Base-by-base conservation (phyloP, 2,113 vertebrate species). In the Platanista minor region DNA sequence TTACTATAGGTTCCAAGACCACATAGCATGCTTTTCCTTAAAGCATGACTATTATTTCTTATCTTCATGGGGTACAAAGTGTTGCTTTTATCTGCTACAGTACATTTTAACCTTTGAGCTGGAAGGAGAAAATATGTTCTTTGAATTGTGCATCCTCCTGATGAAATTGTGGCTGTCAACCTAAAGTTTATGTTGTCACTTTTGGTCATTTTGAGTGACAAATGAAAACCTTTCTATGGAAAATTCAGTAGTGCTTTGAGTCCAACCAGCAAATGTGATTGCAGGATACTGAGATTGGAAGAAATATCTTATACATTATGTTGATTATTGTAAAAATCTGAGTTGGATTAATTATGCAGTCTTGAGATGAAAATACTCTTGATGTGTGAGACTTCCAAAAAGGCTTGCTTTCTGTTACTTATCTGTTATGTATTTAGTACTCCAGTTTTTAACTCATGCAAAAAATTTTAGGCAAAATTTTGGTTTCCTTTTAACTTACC, bases 71-170 rank as follows among this genome's bases (percentile, higher is more conserved):
- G 21, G 25, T 27, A 54, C 21, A 91, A 90, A 96, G 8, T 90
- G 36, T 23, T 64, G 33, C 15, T 96, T 90, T 94, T 64, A 78
- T 72, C 27, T 92, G 46, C 46, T 9, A 36, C 67, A 31, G 20
- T 64, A 33, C 1, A 25, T 87, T 43, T 94, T 95, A 91, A 91
- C 67, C 41, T 96, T 80, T 69, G 74, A 95, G 36, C 31, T 91
- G 9, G 39, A 67, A 89, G 49, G 78, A 83, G 39, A 95, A 61
- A 94, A 72, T 59, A 82, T 1, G 3, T 14, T 85, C 25, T 80
- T 93, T 78, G 87, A 83, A 57, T 27, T 95, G 61, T 82, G 3
- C 15, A 69, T 77, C 49, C 39, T 94, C n/a, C 57, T 89, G 77
- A 83, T 77, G 59, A 83, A 88, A 92, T 33, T 46, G 39, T 59